Percentiles rank a stretch among this genome's conserved stretches.
These are phyloP conservation scores for Trichacis sp. DNA, from an alignment of 2,888 invertebrate species.

Conservation along the genomic window DNA sequence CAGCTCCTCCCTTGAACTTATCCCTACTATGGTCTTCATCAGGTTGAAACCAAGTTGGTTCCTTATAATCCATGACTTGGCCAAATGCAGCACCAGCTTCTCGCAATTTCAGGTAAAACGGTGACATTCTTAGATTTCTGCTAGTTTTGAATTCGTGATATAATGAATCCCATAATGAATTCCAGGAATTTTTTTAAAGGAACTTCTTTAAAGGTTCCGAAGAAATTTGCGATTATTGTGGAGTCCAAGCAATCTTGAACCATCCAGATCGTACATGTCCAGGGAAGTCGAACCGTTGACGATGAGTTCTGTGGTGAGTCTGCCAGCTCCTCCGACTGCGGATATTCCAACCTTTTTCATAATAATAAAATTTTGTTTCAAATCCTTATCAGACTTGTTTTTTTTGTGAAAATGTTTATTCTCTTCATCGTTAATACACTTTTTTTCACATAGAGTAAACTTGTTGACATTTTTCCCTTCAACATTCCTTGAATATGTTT, in stretches of 20 bases:
- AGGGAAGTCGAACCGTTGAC: slow-evolving; percentile 82
- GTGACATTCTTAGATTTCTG: slow-evolving; percentile 91
- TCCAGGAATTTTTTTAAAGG: slow-evolving; percentile 93
- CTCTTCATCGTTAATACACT: no score
- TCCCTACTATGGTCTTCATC: slow-evolving; percentile 54
- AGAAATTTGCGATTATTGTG: slow-evolving; percentile 96
- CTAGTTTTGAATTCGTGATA: slow-evolving; percentile 89
- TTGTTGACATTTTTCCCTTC: no score
- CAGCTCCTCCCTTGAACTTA: no score
- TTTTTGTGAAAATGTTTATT: no score
- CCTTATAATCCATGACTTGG: slow-evolving; percentile 97
- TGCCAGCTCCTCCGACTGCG: slow-evolving; percentile 95
- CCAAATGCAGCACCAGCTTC: slow-evolving; percentile 95
- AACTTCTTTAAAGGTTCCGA: no score
- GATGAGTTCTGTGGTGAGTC: slow-evolving; percentile 89
- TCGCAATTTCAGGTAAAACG: slow-evolving; percentile 91
- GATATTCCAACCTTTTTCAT: slow-evolving; percentile 82
- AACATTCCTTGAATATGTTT: no score
- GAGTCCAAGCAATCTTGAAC: slow-evolving; percentile 89
- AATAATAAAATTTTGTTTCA: no score
- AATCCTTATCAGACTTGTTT: no score
- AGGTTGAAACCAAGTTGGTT: slow-evolving; percentile 90
- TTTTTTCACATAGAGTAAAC: no score
- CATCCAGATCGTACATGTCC: slow-evolving; percentile 90
- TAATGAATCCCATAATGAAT: slow-evolving; percentile 86